Base-by-base conservation (phyloP, 2,113 vertebrate species). In the Vulpes vulpes region DNA sequence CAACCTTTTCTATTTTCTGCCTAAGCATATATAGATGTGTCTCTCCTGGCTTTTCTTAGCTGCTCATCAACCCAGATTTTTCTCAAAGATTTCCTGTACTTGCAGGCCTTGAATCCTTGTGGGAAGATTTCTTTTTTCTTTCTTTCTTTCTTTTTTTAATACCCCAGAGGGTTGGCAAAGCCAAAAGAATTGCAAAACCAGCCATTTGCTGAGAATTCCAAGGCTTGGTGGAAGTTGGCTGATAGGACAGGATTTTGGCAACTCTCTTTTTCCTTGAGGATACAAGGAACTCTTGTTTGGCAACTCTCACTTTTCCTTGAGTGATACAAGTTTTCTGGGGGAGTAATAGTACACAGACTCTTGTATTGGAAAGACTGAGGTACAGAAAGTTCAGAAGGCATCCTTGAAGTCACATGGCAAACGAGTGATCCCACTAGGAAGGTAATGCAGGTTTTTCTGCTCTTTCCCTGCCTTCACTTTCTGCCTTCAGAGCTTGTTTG, bases 31-130 rank as follows among this genome's bases (percentile, higher is more conserved):
- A 98, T 98, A 97, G 97, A 98, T 93, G 60, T 95, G 93, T 96
- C 90, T 97, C 96, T 95, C 96, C 95, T 92, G 88, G 23, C 78
- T 95, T 96, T 98, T 98, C 97, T 98, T 97, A 97, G 98, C 94
- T 98, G 94, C 95, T 97, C 96, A 97, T 97, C 97, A 97, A 98
- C 97, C 97, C 95, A 98, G 97, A 97, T 98, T 98, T 98, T 97
- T 96, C 97, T 97, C 92, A 95, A 91, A 97, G 95, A 97, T 97
- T 97, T 97, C 96, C 96, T 98, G 81, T 81, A 88, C 93, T 96
- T 95, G 62, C 43, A 93, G 95, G 86, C 69, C 83, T 97, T 22
- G 60, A 91, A 93, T 96, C 94, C 94, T 97, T 93, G 95, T 97
- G 96, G 96, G 97, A 97, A 94, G 94, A 49, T 88, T 89, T 97